Conservation (phyloP, 2,113 vertebrate genomes). For the Trinectes maculatus region DNA sequence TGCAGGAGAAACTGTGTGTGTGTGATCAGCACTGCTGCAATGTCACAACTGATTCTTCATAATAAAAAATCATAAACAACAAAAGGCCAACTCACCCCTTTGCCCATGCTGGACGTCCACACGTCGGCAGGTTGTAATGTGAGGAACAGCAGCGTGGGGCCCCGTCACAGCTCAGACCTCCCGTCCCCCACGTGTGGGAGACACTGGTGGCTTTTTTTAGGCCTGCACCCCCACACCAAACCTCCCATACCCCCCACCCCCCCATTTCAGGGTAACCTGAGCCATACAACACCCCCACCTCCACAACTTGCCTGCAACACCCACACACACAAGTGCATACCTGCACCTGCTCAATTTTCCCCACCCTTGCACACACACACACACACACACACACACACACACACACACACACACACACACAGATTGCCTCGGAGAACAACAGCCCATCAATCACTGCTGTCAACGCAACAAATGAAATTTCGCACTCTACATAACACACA, state of each 20-base stretch:
- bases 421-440: slow-evolving; percentile 18
- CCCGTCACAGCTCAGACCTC: slow-evolving; percentile 32
- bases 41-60: neutral
- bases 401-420: slow-evolving; percentile 7
- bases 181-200: slow-evolving; percentile 55
- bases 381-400: slow-evolving; percentile 28
- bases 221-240: slow-evolving; percentile 48
- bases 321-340: slow-evolving; percentile 11
- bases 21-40: too few species aligned
- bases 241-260: slow-evolving; percentile 15
- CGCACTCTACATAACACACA: slow-evolving; percentile 15
- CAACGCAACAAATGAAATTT: slow-evolving; percentile 37
- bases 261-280: slow-evolving; percentile 68
- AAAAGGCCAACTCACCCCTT: slow-evolving; percentile 76
- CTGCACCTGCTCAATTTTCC: slow-evolving; percentile 57
- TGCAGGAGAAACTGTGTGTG: too few species aligned
- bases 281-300: slow-evolving; percentile 3
- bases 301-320: neutral
- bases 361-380: neutral
- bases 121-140: slow-evolving; percentile 44
- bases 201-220: slow-evolving; percentile 77
- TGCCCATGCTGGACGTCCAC: slow-evolving; percentile 73
- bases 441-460: slow-evolving; percentile 56
- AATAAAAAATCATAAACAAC: neutral
- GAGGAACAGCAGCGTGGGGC: slow-evolving; percentile 25